Base-by-base conservation (phyloP, 2,113 vertebrate species). In the Oenanthe oenanthe region DNA sequence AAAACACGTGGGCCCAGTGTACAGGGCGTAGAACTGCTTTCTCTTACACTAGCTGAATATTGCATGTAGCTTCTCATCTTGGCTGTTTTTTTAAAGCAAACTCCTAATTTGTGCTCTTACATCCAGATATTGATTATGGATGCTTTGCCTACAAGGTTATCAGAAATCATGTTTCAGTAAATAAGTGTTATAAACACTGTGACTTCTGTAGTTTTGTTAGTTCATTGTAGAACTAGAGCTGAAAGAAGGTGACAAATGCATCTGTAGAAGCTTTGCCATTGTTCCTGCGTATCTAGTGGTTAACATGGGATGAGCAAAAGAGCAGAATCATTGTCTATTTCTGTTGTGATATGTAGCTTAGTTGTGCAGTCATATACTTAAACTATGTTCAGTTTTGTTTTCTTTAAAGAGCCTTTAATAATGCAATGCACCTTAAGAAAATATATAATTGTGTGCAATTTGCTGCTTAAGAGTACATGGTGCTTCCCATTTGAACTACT, bases 341-440 rank as follows among this genome's bases (percentile, higher is more conserved):
- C 68, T 87, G 14, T 85, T 95, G 81, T 79, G 56, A 42, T 92
- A 32, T 2, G 12, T 48, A 85, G 70, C 47, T 74, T 77, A 76
- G 84, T 36, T 95, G 78, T 93, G 50, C 83, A 88, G 45, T 94
- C 93, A 68, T 89, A 71, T 96, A 63, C 57, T 86, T 88, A 92
- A 93, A 86, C 51, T 92, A 40, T 28, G 36, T 95, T 88, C 88
- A 60, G 73, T 81, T 95, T 93, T 96, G 90, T 94, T 58, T 74
- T 63, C 89, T 78, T 91, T 88, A 89, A 94, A 96, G 83, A 92
- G 84, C 40, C 63, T 94, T 96, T 91, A 96, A 97, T 96, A 92
- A 97, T 95, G 86, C 48, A 96, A 88, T 47, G 22, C 86, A 94
- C 94, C 95, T 94, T 97, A 94, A 96, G 93, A 93, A 96, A 97